Evolutionary conservation across 1,140 invertebrate species (phyloP).

Genomic region (Stratiolaelaps scimitus): DNA sequence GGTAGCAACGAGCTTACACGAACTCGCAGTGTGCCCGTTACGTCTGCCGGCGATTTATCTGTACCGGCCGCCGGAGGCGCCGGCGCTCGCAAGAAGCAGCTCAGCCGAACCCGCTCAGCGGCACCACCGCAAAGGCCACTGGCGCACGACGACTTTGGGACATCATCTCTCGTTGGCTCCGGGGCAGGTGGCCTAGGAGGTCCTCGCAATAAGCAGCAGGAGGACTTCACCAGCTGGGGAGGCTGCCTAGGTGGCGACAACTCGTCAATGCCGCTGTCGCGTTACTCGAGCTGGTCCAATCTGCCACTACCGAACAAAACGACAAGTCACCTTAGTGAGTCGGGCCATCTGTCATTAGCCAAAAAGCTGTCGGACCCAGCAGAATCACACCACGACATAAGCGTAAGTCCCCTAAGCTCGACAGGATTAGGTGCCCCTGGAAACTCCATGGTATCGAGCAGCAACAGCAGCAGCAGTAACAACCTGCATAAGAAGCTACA

Average conservation of each 20-base stretch:
- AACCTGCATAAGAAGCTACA: slow-evolving; percentile 65
- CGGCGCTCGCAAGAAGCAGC: neutral
- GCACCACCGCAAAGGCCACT: slow-evolving; percentile 9
- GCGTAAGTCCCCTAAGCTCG: slow-evolving; percentile 26
- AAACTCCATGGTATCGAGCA: no score
- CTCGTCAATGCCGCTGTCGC: neutral
- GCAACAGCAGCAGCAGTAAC: slow-evolving; percentile 37
- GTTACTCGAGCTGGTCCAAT: slow-evolving; percentile 32
- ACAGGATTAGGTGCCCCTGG: slow-evolving; percentile 31
- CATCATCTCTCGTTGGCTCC: no score
- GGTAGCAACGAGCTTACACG: slow-evolving; percentile 10
- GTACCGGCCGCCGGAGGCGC: neutral
- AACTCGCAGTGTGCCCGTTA: slow-evolving; percentile 22
- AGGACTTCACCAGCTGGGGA: neutral
- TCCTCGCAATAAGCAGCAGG: neutral
- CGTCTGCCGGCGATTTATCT: slow-evolving; percentile 10
- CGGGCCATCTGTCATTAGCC: slow-evolving; percentile 41
- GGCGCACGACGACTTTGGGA: no score
- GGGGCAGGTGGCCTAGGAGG: no score
- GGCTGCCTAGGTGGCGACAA: neutral
- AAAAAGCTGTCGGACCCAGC: slow-evolving; percentile 43
- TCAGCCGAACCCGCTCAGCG: slow-evolving; percentile 2
- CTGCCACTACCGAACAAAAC: slow-evolving; percentile 32
- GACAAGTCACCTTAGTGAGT: slow-evolving; percentile 29
- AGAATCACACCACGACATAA: slow-evolving; percentile 31